Percentiles rank a stretch among this genome's conserved stretches.
phyloP scores from a whole-genome alignment of 1,140 invertebrate species.

The Ostrea edulis region DNA sequence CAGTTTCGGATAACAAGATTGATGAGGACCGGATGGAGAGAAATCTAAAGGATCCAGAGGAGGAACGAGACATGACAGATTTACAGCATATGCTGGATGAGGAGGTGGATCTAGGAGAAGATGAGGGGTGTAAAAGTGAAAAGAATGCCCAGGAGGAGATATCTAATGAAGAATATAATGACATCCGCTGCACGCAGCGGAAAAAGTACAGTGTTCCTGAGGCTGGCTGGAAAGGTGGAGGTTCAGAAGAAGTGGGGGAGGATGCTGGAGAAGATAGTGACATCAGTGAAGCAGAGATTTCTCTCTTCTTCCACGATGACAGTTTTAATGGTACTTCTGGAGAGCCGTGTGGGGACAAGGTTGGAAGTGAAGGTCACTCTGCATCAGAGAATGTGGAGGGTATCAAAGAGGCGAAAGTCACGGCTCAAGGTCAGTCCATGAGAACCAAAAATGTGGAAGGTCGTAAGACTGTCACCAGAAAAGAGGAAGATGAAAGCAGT shows the following conservation, averaged over 20 bases:
- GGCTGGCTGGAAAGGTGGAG: background rate
- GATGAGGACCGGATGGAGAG: background rate
- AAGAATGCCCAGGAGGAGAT: background rate
- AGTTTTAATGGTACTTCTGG: slow-evolving; percentile 13
- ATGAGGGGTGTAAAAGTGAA: background rate
- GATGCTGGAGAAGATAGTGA: background rate
- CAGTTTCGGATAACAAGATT: background rate
- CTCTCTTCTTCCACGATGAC: slow-evolving; percentile 16
- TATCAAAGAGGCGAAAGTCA: background rate
- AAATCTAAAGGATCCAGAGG: slow-evolving; percentile 5
- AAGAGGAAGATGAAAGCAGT: background rate
- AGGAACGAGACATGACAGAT: background rate
- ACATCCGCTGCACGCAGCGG: slow-evolving; percentile 46
- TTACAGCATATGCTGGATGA: background rate
- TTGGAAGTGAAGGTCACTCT: background rate
- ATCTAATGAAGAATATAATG: slow-evolving; percentile 47
- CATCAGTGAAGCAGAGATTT: background rate
- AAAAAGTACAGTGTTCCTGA: background rate
- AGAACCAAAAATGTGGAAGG: background rate
- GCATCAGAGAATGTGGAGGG: slow-evolving; percentile 2
- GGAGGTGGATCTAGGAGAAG: slow-evolving; percentile 16
- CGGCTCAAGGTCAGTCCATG: background rate
- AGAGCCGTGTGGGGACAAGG: background rate
- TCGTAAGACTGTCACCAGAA: too few species aligned
- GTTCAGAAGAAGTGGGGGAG: background rate